These are phyloP conservation scores for Eulithis prunata DNA, from an alignment of 2,888 invertebrate species.

Conservation along the genomic window DNA sequence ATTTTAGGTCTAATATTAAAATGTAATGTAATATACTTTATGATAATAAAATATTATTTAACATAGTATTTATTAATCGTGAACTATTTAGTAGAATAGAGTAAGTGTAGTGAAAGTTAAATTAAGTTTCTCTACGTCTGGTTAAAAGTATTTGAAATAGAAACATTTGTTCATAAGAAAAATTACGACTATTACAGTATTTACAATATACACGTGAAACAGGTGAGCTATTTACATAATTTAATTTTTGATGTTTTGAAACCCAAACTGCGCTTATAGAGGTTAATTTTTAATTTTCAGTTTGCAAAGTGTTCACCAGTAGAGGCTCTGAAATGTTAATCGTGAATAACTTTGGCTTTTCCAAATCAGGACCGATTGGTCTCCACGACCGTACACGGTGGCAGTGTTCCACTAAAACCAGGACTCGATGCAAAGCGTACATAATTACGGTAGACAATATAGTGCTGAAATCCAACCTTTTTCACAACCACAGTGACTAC, in stretches of 20 bases:
- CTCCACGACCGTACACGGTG: conserved; percentile 21
- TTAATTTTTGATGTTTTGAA: too few species aligned
- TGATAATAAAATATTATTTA: conserved; percentile 1
- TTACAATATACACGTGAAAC: too few species aligned
- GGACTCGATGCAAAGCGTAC: conserved; percentile 36
- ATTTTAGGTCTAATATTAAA: too few species aligned
- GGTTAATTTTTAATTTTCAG: conserved; percentile 5
- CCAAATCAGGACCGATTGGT: conserved; percentile 9
- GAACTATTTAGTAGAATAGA: neutral
- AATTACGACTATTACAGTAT: too few species aligned
- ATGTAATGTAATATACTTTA: neutral
- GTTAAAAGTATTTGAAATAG: too few species aligned
- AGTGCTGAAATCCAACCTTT: conserved; percentile 16
- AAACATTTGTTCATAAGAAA: too few species aligned
- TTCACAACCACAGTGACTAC: conserved; percentile 17
- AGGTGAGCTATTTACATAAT: too few species aligned
- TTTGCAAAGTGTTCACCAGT: conserved; percentile 1
- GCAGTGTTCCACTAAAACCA: conserved; percentile 31
- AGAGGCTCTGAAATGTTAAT: conserved; percentile 22
- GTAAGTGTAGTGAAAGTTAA: neutral
- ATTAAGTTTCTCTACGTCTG: too few species aligned
- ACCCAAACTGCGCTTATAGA: neutral
- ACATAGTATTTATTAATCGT: neutral
- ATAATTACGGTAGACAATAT: conserved; percentile 30
- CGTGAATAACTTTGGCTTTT: conserved; percentile 24